A percentile compares a stretch with the other conserved stretches of the same genome.
Conservation (phyloP, 2,113 vertebrate genomes). For the Notechis scutatus region DNA sequence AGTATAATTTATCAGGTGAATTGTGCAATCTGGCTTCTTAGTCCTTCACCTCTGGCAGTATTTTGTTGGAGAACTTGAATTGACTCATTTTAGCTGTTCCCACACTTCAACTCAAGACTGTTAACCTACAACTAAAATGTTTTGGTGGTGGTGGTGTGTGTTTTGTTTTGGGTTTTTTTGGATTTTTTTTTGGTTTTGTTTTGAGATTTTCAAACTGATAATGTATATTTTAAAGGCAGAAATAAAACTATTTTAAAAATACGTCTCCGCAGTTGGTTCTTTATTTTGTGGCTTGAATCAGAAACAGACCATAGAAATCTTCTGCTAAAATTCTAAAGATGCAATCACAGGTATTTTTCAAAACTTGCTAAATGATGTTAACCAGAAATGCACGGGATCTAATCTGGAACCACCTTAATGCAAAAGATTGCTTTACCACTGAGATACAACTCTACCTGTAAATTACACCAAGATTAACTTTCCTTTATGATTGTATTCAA, state of each 20-base stretch:
- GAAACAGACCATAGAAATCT: accelerated
- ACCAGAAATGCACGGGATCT: neutral
- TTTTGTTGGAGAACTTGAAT: slow-evolving; percentile 42
- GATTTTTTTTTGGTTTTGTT: slow-evolving; percentile 83
- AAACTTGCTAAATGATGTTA: neutral
- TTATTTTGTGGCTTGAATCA: neutral
- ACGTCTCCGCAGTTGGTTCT: slow-evolving; percentile 7
- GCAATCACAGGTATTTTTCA: neutral
- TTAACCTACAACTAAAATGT: slow-evolving; percentile 78
- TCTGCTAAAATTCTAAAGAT: neutral
- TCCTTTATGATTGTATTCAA: neutral
- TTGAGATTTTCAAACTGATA: slow-evolving; percentile 82
- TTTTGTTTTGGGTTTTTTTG: slow-evolving; percentile 50
- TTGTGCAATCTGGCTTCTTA: neutral
- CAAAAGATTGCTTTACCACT: neutral
- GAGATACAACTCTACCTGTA: neutral
- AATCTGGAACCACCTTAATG: neutral
- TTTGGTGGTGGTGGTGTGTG: neutral
- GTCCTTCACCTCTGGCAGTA: slow-evolving; percentile 31
- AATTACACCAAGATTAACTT: neutral
- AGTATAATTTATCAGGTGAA: neutral
- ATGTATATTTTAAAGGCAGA: slow-evolving; percentile 94
- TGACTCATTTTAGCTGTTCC: slow-evolving; percentile 13
- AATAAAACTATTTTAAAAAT: slow-evolving; percentile 95
- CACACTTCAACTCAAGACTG: slow-evolving; percentile 75